Evolutionary conservation across 1,140 invertebrate genomes (phyloP), one percentile per base, ranked within the genome.

Genomic region (Portunus trituberculatus): DNA sequence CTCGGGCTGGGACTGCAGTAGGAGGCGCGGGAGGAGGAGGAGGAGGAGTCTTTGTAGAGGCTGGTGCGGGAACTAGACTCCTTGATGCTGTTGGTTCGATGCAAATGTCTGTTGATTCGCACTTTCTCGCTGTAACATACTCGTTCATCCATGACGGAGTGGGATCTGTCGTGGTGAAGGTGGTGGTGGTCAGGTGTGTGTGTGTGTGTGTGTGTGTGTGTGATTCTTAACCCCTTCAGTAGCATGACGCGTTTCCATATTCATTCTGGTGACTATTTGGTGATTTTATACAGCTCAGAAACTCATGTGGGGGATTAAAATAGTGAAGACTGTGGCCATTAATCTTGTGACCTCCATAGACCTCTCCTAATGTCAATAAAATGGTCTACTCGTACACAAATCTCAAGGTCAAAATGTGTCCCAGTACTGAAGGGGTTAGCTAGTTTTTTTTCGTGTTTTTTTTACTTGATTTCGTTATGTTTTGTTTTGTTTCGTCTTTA

Each of bases 81-180:
- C 86, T 94, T 94, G 84, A 95, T 95, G 84, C 94, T 95, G 32
- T 82, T 87, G n/a, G 94, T 86, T 20, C 94, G 45, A 29, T 92
- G 83, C 6, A 95, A 52, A 46, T 91, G 94, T 14, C 91, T 83
- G 32, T 39, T 92, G 82, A 93, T 29, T 0, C 94, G 91, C 8
- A 90, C 28, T 4, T 52, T 86, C 76, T 94, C 93, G 86, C 76
- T 94, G 88, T 92, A 92, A 48, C 52, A 89, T n/a, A 91, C 59
- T 46, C 94, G 83, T 31, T 95, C 94, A n/a, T 95, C 94, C 91
- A 92, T 88, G 7, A 95, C 94, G 31, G 94, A 95, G 76, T 95
- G 94, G 28, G 94, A 95, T 29, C 94, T 95, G 84, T 39, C n/a
- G 16, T 25, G 6, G 67, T 1, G 48, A 76, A n/a, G 67, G 67